Conservation (phyloP, 30 jellyfish, hydroid and myxozoan genomes). For the Chironex yamaguchii region DNA sequence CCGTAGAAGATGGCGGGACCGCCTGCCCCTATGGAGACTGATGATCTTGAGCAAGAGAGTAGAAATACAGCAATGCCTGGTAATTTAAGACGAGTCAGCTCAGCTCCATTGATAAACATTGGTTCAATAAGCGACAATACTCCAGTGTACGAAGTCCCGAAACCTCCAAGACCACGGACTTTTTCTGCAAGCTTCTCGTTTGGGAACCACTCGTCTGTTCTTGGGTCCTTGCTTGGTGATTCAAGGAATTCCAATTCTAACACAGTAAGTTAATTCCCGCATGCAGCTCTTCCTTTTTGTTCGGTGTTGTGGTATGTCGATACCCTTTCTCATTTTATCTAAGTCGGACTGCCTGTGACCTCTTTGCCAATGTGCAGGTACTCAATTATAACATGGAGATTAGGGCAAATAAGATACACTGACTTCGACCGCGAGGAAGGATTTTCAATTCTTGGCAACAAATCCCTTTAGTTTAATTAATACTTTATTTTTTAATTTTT, state of each 20-base stretch:
- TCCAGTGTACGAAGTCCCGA: constrained; percentile 46
- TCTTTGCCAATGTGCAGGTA: too few species aligned
- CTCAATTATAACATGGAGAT: too few species aligned
- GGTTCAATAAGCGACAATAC: not conserved
- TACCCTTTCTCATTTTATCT: too few species aligned
- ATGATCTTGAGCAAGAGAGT: constrained; percentile 37
- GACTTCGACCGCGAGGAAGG: too few species aligned
- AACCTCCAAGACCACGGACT: constrained; percentile 72
- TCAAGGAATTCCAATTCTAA: not conserved
- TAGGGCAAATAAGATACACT: too few species aligned
- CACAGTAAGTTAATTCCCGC: not conserved
- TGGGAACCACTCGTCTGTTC: not conserved
- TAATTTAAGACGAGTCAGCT: constrained; percentile 69
- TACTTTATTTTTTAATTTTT: too few species aligned
- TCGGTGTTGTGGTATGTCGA: too few species aligned
- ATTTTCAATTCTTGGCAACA: too few species aligned
- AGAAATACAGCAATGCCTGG: constrained; percentile 9
- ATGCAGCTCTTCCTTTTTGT: too few species aligned
- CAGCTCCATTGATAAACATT: constrained; percentile 79
- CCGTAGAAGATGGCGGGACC: not conserved
- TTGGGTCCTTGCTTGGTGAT: not conserved
- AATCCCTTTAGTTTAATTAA: too few species aligned
- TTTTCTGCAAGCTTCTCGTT: constrained; percentile 62
- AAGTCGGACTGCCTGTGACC: too few species aligned
- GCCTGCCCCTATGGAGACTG: constrained; percentile 64